Evolutionary conservation across 2,113 vertebrate genomes (phyloP).

Genomic region (Clarias gariepinus): DNA sequence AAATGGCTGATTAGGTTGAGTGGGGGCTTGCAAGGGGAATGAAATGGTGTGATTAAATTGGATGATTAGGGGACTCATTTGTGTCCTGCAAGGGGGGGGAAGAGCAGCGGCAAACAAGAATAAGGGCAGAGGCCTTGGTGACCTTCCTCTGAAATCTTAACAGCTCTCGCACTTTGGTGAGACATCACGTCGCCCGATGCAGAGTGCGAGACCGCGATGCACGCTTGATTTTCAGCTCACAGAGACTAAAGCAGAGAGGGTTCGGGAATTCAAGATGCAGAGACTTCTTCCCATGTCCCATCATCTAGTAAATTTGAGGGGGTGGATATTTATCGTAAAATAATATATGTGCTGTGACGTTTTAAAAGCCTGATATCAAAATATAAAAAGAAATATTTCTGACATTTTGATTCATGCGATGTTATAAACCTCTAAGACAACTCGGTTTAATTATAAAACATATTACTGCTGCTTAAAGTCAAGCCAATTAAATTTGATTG

Average conservation of each 20-base stretch:
- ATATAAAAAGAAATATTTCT: constrained; percentile 85
- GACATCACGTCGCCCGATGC: background rate
- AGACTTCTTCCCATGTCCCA: constrained; percentile 57
- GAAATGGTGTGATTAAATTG: constrained; percentile 64
- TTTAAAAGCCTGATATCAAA: constrained; percentile 74
- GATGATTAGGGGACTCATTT: constrained; percentile 64
- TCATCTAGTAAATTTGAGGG: constrained; percentile 43
- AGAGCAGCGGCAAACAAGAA: constrained; percentile 56
- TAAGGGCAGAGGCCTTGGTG: constrained; percentile 47
- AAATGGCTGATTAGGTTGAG: constrained; percentile 60
- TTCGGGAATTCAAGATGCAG: background rate
- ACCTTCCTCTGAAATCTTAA: constrained; percentile 55
- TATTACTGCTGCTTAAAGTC: constrained; percentile 93
- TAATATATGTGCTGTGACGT: constrained; percentile 77
- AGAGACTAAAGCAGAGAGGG: constrained; percentile 1
- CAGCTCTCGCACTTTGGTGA: constrained; percentile 31
- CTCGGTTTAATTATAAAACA: constrained; percentile 97
- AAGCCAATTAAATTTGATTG: constrained; percentile 99
- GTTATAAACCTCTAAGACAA: constrained; percentile 90
- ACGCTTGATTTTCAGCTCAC: constrained; percentile 25
- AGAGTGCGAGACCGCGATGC: background rate
- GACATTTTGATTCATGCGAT: constrained; percentile 92
- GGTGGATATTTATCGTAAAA: constrained; percentile 62
- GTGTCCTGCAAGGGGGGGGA: constrained; percentile 55
- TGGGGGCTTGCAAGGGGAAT: constrained; percentile 54